Evolutionary conservation across 2,113 vertebrate genomes (phyloP).

Genomic region (Ivindomyrus marchei): DNA sequence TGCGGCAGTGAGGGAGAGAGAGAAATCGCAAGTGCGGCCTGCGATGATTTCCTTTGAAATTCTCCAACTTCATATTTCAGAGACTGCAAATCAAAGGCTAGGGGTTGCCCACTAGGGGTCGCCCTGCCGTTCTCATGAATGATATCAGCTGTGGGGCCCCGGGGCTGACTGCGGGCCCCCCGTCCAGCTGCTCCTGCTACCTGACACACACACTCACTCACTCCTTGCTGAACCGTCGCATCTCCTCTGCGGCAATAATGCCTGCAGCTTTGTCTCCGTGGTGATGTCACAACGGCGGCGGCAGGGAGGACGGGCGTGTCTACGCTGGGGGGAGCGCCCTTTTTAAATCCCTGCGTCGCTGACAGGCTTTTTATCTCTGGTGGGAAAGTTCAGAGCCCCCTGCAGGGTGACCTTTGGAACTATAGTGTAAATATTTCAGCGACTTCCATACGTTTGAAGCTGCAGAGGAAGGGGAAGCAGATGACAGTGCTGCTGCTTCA

Average conservation of each 20-base stretch:
- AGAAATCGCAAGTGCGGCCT: conserved; percentile 48
- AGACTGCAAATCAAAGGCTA: conserved; percentile 51
- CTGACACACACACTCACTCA: neutral
- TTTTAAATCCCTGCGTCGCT: neutral
- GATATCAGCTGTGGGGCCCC: neutral
- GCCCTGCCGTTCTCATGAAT: neutral
- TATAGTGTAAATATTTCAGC: conserved; percentile 7
- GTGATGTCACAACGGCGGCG: neutral
- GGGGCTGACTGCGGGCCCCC: neutral
- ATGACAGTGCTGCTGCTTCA: neutral
- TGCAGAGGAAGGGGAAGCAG: neutral
- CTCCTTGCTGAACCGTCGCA: neutral
- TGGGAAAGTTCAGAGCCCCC: conserved; percentile 7
- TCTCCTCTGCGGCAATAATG: neutral
- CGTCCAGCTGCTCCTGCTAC: neutral
- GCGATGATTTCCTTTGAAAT: conserved; percentile 62
- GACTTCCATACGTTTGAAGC: conserved; percentile 11
- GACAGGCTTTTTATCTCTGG: conserved; percentile 6
- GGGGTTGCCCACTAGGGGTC: conserved; percentile 42
- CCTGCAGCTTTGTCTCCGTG: neutral
- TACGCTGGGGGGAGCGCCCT: neutral
- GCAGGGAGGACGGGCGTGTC: neutral
- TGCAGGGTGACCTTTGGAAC: conserved; percentile 1
- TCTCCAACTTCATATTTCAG: conserved; percentile 56
- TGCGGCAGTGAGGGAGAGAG: conserved; percentile 1